phyloP scores from a whole-genome alignment of 2,113 vertebrate genomes.

The Lophotis ruficrista region DNA sequence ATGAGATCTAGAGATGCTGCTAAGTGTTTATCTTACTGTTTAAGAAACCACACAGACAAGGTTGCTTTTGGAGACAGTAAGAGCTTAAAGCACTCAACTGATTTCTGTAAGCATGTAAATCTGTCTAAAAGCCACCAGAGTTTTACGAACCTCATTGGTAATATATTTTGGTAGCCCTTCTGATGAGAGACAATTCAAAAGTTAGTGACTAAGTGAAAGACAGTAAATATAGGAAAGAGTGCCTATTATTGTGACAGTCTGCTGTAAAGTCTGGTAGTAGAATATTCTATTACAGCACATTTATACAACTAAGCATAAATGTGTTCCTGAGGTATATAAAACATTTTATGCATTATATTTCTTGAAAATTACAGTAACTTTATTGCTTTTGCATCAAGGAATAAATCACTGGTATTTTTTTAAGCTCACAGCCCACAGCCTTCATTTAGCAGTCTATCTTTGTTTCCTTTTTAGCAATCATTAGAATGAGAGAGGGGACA shows the following conservation, averaged over 20 bases:
- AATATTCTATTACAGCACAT: background rate
- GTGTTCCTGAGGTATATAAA: background rate
- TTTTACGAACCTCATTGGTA: background rate
- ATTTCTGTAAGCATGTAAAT: background rate
- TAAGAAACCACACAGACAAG: background rate
- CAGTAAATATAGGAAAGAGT: background rate
- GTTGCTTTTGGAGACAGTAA: background rate
- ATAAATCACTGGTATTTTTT: background rate
- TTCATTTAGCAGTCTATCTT: slow-evolving; percentile 5
- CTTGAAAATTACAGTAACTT: background rate
- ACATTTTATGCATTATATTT: background rate
- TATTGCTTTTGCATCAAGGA: background rate
- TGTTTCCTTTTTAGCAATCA: background rate
- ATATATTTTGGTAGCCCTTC: background rate
- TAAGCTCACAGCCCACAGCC: background rate
- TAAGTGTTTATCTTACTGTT: background rate
- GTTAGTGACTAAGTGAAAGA: background rate
- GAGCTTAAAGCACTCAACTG: background rate
- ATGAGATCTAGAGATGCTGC: background rate
- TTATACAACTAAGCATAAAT: background rate
- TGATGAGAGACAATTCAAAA: background rate
- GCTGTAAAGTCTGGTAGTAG: background rate
- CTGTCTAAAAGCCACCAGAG: background rate
- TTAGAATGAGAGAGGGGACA: background rate
- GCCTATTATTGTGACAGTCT: background rate